These are phyloP conservation scores for Mycetomoellerius zeteki DNA, from an alignment of 1,140 invertebrate species.

Conservation along the genomic window DNA sequence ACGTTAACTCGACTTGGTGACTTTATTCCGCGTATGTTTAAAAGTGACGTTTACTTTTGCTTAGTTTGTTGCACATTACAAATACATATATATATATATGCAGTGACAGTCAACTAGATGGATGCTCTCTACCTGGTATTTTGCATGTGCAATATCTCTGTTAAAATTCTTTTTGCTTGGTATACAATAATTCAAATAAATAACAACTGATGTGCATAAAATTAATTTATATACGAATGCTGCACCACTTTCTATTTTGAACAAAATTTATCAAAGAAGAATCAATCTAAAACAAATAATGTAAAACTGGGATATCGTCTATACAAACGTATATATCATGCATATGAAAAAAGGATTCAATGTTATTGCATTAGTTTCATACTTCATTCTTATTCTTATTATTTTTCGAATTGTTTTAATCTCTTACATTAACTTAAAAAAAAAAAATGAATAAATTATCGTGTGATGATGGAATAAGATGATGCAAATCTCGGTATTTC, in stretches of 20 bases:
- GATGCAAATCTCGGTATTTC: neutral
- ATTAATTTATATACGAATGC: neutral
- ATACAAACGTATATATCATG: neutral
- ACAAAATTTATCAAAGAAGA: neutral
- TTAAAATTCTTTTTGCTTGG: neutral
- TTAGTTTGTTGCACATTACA: slow-evolving; percentile 7
- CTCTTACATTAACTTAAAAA: neutral
- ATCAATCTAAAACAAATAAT: neutral
- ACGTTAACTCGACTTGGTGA: slow-evolving; percentile 11
- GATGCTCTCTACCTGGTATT: neutral
- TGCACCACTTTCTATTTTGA: neutral
- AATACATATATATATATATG: neutral
- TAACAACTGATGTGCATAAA: neutral
- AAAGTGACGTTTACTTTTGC: neutral
- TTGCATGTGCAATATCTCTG: neutral
- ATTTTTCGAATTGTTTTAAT: neutral
- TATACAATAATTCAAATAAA: neutral
- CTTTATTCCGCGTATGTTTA: neutral
- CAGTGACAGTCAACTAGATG: neutral
- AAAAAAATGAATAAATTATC: neutral
- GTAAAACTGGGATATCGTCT: neutral
- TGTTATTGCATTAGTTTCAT: neutral
- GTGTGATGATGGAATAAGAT: neutral
- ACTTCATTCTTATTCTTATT: neutral
- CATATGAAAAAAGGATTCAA: neutral